phyloP scores from a whole-genome alignment of 2,113 vertebrate species.

The Psittacara wagleri region DNA sequence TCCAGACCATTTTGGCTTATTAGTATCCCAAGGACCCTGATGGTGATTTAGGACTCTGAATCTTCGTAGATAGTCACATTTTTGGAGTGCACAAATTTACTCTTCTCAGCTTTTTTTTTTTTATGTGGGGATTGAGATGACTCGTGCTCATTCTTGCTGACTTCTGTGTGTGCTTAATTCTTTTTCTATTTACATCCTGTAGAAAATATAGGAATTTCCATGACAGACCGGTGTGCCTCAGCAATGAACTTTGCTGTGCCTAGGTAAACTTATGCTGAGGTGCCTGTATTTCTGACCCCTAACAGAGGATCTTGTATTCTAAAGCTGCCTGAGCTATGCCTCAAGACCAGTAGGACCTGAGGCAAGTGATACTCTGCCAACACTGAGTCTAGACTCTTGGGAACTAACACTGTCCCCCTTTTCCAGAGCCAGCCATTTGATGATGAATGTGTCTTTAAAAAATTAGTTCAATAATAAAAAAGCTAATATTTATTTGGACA shows the following conservation, averaged over 20 bases:
- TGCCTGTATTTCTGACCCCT: not conserved
- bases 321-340: not conserved
- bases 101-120: not conserved
- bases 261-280: not conserved
- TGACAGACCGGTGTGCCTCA: not conserved
- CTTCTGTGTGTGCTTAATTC: rapidly evolving
- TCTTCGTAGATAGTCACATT: not conserved
- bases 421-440: not conserved
- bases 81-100: not conserved
- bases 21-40: not conserved
- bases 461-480: not conserved
- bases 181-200: not conserved
- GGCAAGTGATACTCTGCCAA: not conserved
- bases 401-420: not conserved
- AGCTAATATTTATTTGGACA: not conserved
- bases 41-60: not conserved
- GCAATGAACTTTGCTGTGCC: not conserved
- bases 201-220: not conserved
- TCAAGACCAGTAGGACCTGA: not conserved
- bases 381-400: not conserved
- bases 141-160: not conserved
- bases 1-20: not conserved
- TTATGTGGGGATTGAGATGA: not conserved
- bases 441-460: not conserved
- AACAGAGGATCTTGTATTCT: not conserved